Evolutionary conservation across 2,888 invertebrate genomes (phyloP).

Genomic region (Tetanocera ferruginea): DNA sequence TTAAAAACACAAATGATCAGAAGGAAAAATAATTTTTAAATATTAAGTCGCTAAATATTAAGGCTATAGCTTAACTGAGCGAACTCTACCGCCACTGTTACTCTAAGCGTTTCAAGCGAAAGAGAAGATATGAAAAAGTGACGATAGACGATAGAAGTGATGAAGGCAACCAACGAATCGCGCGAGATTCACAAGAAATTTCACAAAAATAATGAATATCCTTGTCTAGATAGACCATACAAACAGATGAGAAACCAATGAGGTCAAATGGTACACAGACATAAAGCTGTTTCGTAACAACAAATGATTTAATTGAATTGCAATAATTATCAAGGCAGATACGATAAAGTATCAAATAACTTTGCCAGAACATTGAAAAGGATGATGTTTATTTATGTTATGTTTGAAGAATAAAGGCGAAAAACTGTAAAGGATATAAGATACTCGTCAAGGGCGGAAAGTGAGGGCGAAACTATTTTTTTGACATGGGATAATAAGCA

Average conservation of each 20-base stretch:
- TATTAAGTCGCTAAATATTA: too few relatives aligned
- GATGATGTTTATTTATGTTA: neutral
- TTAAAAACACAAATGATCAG: too few relatives aligned
- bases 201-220: neutral
- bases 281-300: neutral
- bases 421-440: neutral
- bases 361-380: neutral
- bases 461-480: too few relatives aligned
- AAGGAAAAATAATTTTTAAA: too few relatives aligned
- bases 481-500: too few relatives aligned
- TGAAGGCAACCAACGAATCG: neutral
- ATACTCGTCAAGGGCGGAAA: too few relatives aligned
- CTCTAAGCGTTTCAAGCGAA: neutral
- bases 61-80: too few relatives aligned
- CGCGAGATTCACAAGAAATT: neutral
- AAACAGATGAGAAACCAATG: too few relatives aligned
- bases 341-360: conserved; percentile 12
- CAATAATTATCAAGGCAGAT: neutral
- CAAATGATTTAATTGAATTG: neutral
- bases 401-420: neutral
- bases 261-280: neutral
- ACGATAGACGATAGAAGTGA: too few relatives aligned
- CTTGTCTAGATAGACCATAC: too few relatives aligned
- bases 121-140: neutral
- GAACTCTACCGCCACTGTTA: neutral